Evolutionary conservation across 2,888 invertebrate genomes (phyloP).

Genomic region (Ecdyonurus torrentis): DNA sequence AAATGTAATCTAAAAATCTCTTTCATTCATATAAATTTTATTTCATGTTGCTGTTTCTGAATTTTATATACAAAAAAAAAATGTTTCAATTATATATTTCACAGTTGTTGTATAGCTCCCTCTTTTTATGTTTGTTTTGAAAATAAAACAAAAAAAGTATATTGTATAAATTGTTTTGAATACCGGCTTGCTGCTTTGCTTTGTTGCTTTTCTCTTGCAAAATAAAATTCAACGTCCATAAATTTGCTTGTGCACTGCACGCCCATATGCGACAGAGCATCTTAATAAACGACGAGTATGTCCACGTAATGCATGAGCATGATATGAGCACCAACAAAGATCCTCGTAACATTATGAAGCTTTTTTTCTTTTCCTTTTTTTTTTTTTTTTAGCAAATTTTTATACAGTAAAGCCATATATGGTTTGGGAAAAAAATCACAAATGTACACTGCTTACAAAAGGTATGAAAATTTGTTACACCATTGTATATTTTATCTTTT

Average conservation of each 20-base stretch:
- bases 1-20: neutral
- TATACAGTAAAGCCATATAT: no score
- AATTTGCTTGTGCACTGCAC: neutral
- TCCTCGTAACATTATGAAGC: no score
- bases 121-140: neutral
- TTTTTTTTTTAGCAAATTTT: no score
- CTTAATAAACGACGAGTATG: neutral
- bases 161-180: neutral
- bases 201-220: neutral
- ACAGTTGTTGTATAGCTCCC: neutral
- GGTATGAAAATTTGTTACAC: constrained; percentile 8
- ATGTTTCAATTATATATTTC: neutral
- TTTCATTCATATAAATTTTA: no score
- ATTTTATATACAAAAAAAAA: neutral
- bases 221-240: neutral
- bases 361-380: no score
- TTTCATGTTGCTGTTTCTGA: no score
- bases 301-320: no score
- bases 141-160: neutral
- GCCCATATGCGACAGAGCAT: neutral
- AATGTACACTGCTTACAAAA: no score
- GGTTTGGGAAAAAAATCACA: no score
- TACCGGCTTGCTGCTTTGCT: no score
- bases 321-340: no score
- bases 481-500: constrained; percentile 9